Evolutionary conservation across 2,113 vertebrate species (phyloP).

Genomic region (Machaerirhynchus nigripectus): DNA sequence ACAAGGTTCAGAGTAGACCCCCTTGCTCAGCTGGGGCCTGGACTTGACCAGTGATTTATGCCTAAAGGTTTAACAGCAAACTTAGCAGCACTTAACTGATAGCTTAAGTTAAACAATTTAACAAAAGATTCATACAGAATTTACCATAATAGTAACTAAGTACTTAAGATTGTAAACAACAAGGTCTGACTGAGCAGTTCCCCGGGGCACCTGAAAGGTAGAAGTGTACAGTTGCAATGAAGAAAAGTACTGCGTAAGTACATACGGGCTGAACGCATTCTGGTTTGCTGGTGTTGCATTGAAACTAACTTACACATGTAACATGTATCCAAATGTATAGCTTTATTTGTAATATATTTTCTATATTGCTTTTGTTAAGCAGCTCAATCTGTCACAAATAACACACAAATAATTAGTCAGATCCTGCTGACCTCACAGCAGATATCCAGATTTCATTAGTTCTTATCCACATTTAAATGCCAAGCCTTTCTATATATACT

Average conservation of each 20-base stretch:
- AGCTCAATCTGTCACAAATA: not conserved
- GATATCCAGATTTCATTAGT: not conserved
- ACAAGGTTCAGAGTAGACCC: not conserved
- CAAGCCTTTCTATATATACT: not conserved
- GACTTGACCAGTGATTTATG: not conserved
- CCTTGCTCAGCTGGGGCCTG: not conserved
- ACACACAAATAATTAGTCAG: not conserved
- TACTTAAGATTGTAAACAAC: not conserved
- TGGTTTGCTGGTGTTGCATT: not conserved
- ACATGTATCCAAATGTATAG: not conserved
- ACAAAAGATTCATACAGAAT: not conserved
- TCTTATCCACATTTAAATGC: not conserved
- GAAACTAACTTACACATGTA: not conserved
- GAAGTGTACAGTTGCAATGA: not conserved
- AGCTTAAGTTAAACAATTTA: not conserved
- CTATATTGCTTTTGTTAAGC: not conserved
- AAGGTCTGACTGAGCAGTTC: not conserved
- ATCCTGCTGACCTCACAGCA: not conserved
- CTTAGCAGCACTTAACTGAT: not conserved
- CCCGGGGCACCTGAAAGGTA: not conserved
- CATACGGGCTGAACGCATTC: not conserved
- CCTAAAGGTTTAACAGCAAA: not conserved
- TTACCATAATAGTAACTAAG: not conserved
- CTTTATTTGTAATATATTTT: not conserved
- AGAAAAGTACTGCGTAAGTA: accelerated